phyloP scores from a whole-genome alignment of 2,113 vertebrate genomes.

The Hemicordylus capensis region DNA sequence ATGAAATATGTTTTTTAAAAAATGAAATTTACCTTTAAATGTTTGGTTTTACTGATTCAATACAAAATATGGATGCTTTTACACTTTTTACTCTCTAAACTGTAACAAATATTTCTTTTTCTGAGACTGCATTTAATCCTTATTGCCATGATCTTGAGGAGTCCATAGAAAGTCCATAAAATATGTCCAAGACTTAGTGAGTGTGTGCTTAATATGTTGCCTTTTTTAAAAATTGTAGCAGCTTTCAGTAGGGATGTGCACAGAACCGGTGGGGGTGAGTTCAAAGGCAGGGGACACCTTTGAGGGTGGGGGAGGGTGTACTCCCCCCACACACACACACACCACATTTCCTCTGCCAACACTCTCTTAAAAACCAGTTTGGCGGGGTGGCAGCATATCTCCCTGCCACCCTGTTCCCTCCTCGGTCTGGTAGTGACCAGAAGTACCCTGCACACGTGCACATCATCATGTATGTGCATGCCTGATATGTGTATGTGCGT shows the following conservation, averaged over 20 bases:
- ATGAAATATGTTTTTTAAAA: constrained; percentile 31
- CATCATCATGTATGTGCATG: too few species aligned
- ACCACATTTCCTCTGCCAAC: too few species aligned
- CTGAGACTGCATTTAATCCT: not conserved
- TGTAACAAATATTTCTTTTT: not conserved
- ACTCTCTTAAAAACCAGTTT: too few species aligned
- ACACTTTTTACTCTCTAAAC: not conserved
- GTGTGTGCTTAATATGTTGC: not conserved
- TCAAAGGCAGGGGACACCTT: too few species aligned
- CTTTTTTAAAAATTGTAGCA: not conserved
- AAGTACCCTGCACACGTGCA: too few species aligned
- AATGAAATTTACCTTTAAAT: not conserved
- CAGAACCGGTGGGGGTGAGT: too few species aligned
- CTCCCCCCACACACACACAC: too few species aligned
- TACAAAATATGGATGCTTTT: not conserved
- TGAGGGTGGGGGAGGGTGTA: too few species aligned
- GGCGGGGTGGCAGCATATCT: too few species aligned
- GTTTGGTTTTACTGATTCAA: not conserved
- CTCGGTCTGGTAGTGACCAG: too few species aligned
- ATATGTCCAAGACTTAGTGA: not conserved
- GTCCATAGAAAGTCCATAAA: not conserved
- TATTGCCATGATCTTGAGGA: not conserved
- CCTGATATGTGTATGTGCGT: too few species aligned
- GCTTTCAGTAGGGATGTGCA: not conserved
- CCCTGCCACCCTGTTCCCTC: too few species aligned